Conservation (phyloP, 53 echinoderm and acorn worm genomes). For the Holothuria leucospilota region DNA sequence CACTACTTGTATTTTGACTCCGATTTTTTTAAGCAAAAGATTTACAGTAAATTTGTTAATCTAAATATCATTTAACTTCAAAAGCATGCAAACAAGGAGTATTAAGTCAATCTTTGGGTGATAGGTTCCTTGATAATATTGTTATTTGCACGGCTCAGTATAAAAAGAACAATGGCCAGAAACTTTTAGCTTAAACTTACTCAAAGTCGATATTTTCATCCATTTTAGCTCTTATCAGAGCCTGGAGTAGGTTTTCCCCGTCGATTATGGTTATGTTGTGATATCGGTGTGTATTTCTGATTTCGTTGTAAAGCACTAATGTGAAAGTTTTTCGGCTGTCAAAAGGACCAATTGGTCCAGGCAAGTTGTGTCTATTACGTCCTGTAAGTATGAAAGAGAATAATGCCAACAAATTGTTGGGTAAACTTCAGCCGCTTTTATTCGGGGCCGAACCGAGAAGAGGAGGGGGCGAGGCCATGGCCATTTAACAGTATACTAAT, state of each 20-base stretch:
- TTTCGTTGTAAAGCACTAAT: background rate
- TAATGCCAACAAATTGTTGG: background rate
- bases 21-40: too few relatives aligned
- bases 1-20: too few relatives aligned
- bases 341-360: background rate
- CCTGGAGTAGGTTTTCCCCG: slow-evolving; percentile 14
- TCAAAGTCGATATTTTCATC: background rate
- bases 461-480: too few relatives aligned
- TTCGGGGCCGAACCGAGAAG: too few relatives aligned
- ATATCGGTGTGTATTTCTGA: background rate
- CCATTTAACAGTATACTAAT: too few relatives aligned
- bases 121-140: too few relatives aligned
- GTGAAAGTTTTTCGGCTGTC: background rate
- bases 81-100: too few relatives aligned
- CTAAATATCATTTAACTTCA: too few relatives aligned
- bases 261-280: background rate
- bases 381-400: background rate
- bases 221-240: slow-evolving; percentile 3
- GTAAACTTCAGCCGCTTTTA: too few relatives aligned
- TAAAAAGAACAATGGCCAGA: background rate
- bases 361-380: background rate
- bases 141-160: too few relatives aligned
- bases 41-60: too few relatives aligned
- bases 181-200: background rate
- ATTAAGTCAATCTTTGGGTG: too few relatives aligned